Conservation (phyloP, 2,888 invertebrate species). For the Hydriomena furcata region DNA sequence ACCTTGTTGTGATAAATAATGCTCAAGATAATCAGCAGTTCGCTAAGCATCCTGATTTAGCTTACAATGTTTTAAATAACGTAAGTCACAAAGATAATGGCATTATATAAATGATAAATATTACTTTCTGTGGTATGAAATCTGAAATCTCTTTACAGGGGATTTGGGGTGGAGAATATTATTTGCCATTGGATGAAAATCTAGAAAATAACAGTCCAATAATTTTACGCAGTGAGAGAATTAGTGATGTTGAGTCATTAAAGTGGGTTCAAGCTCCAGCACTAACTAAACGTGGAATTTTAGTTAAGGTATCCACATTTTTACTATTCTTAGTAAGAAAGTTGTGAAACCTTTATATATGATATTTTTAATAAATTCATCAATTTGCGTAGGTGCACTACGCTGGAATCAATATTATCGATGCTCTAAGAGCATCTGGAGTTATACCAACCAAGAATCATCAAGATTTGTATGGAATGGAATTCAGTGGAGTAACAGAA, state of each 20-base stretch:
- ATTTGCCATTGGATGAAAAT: constrained; percentile 33
- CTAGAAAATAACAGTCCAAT: constrained; percentile 4
- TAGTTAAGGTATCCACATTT: constrained; percentile 46
- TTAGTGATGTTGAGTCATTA: constrained; percentile 49
- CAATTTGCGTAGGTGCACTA: constrained; percentile 58
- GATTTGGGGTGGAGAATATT: constrained; percentile 45
- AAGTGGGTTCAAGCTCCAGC: constrained; percentile 47
- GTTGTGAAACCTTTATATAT: no score
- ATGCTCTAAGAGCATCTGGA: constrained; percentile 48
- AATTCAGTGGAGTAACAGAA: constrained; percentile 61
- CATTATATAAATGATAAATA: no score
- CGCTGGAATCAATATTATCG: constrained; percentile 44
- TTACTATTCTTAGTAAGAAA: no score
- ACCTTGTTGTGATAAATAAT: constrained; percentile 34
- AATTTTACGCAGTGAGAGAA: constrained; percentile 24
- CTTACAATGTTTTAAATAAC: constrained; percentile 34
- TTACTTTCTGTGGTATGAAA: no score
- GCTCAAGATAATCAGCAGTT: constrained; percentile 20
- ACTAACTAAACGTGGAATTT: constrained; percentile 35
- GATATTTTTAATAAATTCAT: no score
- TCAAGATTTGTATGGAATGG: constrained; percentile 52
- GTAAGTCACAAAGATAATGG: constrained; percentile 29
- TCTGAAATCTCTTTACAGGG: no score
- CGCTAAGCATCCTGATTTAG: constrained; percentile 31
- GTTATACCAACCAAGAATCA: constrained; percentile 26